Evolutionary conservation across 2,113 vertebrate genomes (phyloP).

Genomic region (Pitta sordida): DNA sequence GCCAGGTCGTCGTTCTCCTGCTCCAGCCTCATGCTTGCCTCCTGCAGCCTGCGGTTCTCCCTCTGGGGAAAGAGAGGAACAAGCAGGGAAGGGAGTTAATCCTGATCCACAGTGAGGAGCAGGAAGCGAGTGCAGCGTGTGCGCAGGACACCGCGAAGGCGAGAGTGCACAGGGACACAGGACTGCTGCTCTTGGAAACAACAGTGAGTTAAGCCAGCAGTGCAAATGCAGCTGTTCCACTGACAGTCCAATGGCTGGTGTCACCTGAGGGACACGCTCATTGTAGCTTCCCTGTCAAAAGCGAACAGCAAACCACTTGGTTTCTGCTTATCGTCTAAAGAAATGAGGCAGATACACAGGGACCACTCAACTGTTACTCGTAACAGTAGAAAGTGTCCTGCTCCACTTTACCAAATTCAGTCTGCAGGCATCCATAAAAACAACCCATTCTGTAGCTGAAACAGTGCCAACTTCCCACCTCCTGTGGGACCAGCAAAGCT

Average conservation of each 20-base stretch:
- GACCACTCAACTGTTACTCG: not conserved
- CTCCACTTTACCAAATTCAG: not conserved
- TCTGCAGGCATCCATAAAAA: not conserved
- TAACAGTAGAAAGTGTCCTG: not conserved
- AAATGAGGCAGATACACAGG: not conserved
- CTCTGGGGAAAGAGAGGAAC: constrained; percentile 75
- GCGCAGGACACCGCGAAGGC: not conserved
- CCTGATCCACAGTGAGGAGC: not conserved
- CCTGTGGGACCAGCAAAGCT: not conserved
- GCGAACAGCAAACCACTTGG: not conserved
- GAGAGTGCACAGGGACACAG: constrained; percentile 60
- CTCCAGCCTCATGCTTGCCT: constrained; percentile 96
- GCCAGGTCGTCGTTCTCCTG: constrained; percentile 98
- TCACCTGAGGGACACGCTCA: not conserved
- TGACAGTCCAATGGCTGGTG: not conserved
- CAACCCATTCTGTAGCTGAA: not conserved
- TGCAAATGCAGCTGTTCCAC: constrained; percentile 42
- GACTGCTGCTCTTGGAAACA: constrained; percentile 61
- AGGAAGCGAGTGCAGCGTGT: not conserved
- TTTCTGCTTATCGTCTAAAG: not conserved
- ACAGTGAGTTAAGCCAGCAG: constrained; percentile 69
- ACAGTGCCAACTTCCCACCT: not conserved
- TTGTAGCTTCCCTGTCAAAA: not conserved
- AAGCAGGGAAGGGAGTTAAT: constrained; percentile 37
- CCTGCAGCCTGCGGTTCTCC: constrained; percentile 96